Conservation (phyloP, 1,140 invertebrate species). For the Dryas iulia region DNA sequence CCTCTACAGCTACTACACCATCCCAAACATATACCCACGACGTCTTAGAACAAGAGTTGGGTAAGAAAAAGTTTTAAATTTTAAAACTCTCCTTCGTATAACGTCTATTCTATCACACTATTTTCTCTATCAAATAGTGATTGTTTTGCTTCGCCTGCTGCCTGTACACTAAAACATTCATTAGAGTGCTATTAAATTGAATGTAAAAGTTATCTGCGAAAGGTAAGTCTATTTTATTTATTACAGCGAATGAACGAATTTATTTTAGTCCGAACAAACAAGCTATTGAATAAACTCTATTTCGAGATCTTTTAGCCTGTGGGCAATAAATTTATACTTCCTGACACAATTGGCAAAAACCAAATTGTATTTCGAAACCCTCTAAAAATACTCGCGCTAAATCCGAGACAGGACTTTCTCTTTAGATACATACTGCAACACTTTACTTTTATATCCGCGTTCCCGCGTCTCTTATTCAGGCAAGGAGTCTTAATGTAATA, state of each 20-base stretch:
- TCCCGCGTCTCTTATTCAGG: background rate
- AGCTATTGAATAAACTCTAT: constrained; percentile 49
- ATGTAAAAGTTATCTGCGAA: constrained; percentile 11
- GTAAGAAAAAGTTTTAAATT: constrained; percentile 46
- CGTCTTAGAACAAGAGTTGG: constrained; percentile 63
- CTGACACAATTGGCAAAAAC: constrained; percentile 56
- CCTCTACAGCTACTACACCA: constrained; percentile 42
- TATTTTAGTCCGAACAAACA: constrained; percentile 41
- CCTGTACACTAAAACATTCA: constrained; percentile 8
- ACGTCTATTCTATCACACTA: constrained; percentile 6
- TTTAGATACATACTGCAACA: constrained; percentile 21
- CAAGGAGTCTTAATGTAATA: background rate
- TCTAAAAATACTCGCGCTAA: constrained; percentile 46
- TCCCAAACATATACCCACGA: constrained; percentile 43
- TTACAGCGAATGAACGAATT: constrained; percentile 28
- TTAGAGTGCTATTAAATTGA: constrained; percentile 7
- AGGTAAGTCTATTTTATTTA: constrained; percentile 28
- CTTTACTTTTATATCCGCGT: background rate
- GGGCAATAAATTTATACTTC: constrained; percentile 44
- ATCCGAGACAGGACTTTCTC: constrained; percentile 44
- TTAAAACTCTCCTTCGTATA: constrained; percentile 1
- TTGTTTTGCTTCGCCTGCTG: constrained; percentile 24
- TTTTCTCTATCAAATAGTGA: constrained; percentile 11
- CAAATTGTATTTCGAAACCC: constrained; percentile 44
- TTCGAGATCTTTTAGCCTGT: constrained; percentile 40